Conservation (phyloP, 2,888 invertebrate species). For the Opisthograptis luteolata region DNA sequence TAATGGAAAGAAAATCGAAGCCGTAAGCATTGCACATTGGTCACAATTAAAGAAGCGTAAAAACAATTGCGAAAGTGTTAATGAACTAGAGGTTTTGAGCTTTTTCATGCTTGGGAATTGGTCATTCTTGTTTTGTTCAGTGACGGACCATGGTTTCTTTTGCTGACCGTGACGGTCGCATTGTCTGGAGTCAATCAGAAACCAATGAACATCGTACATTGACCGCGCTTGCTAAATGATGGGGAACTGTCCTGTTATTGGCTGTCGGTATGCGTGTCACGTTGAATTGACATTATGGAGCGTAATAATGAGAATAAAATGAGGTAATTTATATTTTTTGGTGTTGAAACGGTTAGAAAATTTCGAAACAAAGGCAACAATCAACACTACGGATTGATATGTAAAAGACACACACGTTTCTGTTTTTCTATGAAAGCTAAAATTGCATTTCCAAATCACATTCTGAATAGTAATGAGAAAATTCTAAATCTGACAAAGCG, state of each 20-base stretch:
- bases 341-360: neutral
- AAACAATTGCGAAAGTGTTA: slow-evolving; percentile 78
- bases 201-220: slow-evolving; percentile 76
- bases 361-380: too few species aligned
- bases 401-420: too few species aligned
- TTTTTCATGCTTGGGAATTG: slow-evolving; percentile 65
- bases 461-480: neutral
- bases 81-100: slow-evolving; percentile 62
- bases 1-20: slow-evolving; percentile 48
- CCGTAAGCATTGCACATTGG: slow-evolving; percentile 49
- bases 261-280: slow-evolving; percentile 59
- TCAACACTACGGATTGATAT: too few species aligned
- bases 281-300: slow-evolving; percentile 46
- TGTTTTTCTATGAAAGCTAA: neutral
- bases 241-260: slow-evolving; percentile 65
- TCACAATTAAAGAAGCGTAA: slow-evolving; percentile 69
- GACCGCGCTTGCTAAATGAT: slow-evolving; percentile 77
- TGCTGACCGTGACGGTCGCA: slow-evolving; percentile 65
- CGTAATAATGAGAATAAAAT: slow-evolving; percentile 45
- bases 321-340: slow-evolving; percentile 5
- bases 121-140: slow-evolving; percentile 67
- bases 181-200: slow-evolving; percentile 75
- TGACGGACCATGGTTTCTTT: slow-evolving; percentile 59
- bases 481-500: too few species aligned
- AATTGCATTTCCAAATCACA: neutral